These are phyloP conservation scores for Fulmarus glacialis DNA, from an alignment of 2,113 vertebrate genomes.

Conservation along the genomic window DNA sequence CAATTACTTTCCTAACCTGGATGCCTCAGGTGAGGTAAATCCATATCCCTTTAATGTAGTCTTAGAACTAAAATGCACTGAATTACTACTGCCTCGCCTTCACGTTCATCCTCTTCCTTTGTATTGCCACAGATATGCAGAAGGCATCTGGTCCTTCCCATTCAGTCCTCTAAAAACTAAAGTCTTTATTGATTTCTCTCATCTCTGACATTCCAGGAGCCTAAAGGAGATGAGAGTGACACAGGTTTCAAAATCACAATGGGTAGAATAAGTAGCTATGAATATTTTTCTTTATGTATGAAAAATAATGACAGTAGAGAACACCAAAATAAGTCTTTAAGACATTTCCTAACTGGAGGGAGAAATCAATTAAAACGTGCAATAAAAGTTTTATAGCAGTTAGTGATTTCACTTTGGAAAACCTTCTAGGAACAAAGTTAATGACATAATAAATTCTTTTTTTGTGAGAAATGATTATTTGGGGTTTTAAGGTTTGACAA, in stretches of 20 bases:
- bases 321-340: constrained; percentile 59
- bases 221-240: background rate
- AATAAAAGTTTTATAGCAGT: constrained; percentile 72
- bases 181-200: background rate
- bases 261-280: constrained; percentile 37
- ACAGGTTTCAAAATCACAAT: constrained; percentile 4
- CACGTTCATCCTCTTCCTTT: background rate
- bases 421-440: constrained; percentile 67
- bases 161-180: background rate
- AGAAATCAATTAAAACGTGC: constrained; percentile 74
- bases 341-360: constrained; percentile 54
- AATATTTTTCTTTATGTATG: constrained; percentile 59
- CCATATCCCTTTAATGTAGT: background rate
- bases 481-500: constrained; percentile 62
- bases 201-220: background rate
- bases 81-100: background rate
- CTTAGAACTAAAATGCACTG: background rate
- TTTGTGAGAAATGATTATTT: constrained; percentile 69
- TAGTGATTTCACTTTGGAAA: constrained; percentile 70
- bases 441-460: constrained; percentile 70
- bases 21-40: background rate
- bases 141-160: background rate
- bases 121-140: background rate
- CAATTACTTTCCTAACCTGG: background rate
- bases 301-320: constrained; percentile 38